phyloP scores from a whole-genome alignment of 2,888 invertebrate genomes.

The Hemithea aestivaria region DNA sequence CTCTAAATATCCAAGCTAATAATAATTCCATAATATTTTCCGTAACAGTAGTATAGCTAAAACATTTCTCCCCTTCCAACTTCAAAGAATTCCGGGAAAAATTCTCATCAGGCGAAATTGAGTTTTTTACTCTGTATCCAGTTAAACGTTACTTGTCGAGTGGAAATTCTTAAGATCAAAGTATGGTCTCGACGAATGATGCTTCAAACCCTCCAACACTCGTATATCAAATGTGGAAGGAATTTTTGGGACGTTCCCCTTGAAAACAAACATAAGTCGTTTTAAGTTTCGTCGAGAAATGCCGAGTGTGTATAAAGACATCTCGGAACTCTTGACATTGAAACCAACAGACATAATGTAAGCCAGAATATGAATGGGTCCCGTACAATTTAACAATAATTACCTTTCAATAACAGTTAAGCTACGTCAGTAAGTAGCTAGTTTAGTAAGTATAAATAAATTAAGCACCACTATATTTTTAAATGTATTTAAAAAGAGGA shows the following conservation, averaged over 20 bases:
- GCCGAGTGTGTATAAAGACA: conserved; percentile 1
- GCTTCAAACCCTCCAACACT: conserved; percentile 11
- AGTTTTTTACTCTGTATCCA: conserved; percentile 29
- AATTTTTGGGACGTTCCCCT: conserved; percentile 11
- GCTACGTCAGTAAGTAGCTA: too few relatives aligned
- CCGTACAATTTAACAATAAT: too few relatives aligned
- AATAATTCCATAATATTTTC: not conserved
- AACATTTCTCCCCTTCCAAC: conserved; percentile 26
- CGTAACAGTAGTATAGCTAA: not conserved
- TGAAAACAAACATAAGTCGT: conserved; percentile 18
- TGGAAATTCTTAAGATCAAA: conserved; percentile 30
- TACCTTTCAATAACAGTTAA: too few relatives aligned
- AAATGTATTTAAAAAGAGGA: too few relatives aligned
- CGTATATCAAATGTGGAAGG: conserved; percentile 19
- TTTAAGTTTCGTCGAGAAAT: conserved; percentile 14
- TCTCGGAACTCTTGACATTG: too few relatives aligned
- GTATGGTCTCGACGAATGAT: conserved; percentile 13
- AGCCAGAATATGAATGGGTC: too few relatives aligned
- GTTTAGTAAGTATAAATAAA: too few relatives aligned
- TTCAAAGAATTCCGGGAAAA: conserved; percentile 32
- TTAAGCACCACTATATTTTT: too few relatives aligned
- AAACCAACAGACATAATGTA: too few relatives aligned
- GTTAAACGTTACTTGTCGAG: conserved; percentile 26
- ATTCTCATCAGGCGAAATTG: conserved; percentile 37
- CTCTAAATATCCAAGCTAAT: too few relatives aligned